Evolutionary conservation across 2,797 vertebrate genomes (phyloP).

Genomic region (Rallus crepitans): DNA sequence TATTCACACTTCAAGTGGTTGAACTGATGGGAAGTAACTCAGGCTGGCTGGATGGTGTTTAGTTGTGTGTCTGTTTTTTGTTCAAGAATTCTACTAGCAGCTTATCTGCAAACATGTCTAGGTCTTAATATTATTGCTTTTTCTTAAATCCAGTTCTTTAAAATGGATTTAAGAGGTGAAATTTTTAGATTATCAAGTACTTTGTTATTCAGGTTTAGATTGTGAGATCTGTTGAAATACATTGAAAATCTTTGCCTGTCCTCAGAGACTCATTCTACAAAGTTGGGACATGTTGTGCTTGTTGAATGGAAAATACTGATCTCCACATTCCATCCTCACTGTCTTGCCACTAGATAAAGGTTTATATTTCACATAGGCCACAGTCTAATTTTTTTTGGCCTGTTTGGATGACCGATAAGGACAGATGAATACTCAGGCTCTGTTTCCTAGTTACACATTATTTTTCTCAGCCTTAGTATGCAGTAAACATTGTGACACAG

Average conservation of each 20-base stretch:
- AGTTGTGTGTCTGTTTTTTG: neutral
- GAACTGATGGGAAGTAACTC: neutral
- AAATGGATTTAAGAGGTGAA: neutral
- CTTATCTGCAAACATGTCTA: neutral
- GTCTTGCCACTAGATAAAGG: neutral
- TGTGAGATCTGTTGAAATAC: neutral
- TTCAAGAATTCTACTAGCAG: neutral
- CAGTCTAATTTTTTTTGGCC: neutral
- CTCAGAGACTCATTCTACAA: neutral
- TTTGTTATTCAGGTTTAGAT: neutral
- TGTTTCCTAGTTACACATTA: neutral
- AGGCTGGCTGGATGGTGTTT: neutral
- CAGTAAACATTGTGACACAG: neutral
- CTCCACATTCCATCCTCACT: neutral
- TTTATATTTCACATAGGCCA: neutral
- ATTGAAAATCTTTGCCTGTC: neutral
- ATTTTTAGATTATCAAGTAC: neutral
- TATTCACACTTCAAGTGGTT: neutral
- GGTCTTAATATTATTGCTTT: neutral
- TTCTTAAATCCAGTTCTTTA: neutral
- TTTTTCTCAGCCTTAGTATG: neutral
- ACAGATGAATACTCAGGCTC: neutral
- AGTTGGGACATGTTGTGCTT: neutral
- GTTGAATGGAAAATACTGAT: neutral
- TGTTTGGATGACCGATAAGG: neutral